Conservation (phyloP, 2,113 vertebrate genomes). For the Phylloscopus whistleri region DNA sequence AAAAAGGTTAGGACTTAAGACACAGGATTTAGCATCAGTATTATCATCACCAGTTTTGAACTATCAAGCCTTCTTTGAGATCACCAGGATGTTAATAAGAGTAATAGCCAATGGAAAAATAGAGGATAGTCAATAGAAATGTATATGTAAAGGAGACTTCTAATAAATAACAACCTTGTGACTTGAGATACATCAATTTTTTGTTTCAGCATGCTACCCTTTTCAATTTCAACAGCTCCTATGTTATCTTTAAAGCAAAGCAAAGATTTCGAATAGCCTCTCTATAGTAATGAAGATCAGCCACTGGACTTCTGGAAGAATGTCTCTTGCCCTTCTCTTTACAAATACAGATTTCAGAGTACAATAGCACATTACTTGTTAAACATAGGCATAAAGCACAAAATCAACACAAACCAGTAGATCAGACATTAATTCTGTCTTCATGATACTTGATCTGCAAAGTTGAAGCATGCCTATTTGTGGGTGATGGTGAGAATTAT, state of each 20-base stretch:
- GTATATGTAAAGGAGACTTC: background rate
- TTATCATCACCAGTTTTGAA: background rate
- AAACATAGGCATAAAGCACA: background rate
- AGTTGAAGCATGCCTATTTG: background rate
- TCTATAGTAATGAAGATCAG: background rate
- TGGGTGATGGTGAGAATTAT: background rate
- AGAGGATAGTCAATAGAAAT: background rate
- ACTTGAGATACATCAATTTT: background rate
- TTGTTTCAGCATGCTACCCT: background rate
- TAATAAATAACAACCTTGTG: background rate
- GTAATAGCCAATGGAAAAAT: background rate
- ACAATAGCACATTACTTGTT: background rate
- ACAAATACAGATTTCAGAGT: background rate
- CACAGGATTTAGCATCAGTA: background rate
- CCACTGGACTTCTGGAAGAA: background rate
- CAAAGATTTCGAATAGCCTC: background rate
- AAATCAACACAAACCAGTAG: background rate
- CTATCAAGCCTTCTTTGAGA: background rate
- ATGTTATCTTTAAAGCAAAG: background rate
- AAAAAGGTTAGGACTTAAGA: background rate
- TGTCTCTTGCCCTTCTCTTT: background rate
- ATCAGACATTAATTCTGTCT: background rate
- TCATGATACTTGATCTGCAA: background rate
- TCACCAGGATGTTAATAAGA: background rate
- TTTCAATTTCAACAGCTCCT: background rate